Conservation (phyloP, 2,797 vertebrate genomes). For the Pipistrellus pygmaeus region DNA sequence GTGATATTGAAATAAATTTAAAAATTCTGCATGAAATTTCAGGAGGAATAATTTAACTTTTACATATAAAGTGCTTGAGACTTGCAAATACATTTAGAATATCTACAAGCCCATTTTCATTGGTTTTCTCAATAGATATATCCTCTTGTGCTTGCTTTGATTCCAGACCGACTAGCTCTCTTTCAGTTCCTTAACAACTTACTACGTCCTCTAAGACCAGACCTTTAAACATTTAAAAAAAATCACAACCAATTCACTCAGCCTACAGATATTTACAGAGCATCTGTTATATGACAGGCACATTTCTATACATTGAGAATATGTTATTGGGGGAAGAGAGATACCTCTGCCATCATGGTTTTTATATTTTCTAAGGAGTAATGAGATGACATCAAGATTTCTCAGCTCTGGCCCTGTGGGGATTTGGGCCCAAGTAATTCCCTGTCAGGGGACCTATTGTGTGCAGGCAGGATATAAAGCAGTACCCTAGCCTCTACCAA, state of each 20-base stretch:
- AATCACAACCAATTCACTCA: neutral
- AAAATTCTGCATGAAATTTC: neutral
- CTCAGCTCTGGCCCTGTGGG: neutral
- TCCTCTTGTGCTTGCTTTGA: neutral
- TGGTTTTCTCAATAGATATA: neutral
- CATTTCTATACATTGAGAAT: neutral
- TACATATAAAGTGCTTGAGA: neutral
- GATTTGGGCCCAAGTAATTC: neutral
- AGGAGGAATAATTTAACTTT: neutral
- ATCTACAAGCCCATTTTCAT: neutral
- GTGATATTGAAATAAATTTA: constrained; percentile 43
- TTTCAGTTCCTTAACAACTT: neutral
- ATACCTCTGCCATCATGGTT: neutral
- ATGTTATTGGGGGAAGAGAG: neutral
- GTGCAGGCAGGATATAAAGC: neutral
- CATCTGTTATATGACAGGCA: neutral
- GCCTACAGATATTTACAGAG: neutral
- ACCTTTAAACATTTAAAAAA: neutral
- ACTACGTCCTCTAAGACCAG: neutral
- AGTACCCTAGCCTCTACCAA: neutral
- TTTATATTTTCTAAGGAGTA: neutral
- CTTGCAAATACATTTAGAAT: neutral
- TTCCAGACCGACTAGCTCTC: neutral
- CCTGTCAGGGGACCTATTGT: neutral
- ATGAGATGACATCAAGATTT: neutral